Evolutionary conservation across 2,113 vertebrate genomes (phyloP), one percentile per base, ranked within the genome.

Genomic region (Corvus moneduloides): DNA sequence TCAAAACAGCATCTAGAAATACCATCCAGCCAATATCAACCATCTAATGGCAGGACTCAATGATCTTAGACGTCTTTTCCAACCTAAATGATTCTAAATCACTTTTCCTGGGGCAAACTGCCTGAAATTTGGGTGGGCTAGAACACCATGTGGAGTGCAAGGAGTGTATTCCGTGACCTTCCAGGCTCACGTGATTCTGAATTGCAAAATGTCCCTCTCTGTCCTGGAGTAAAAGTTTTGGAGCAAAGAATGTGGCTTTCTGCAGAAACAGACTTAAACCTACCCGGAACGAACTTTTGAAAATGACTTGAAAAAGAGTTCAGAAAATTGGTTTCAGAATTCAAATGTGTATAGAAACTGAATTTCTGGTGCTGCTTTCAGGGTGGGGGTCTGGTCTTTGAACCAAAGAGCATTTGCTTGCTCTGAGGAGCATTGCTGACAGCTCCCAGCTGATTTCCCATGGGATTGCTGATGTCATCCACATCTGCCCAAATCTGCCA

Each of bases 211-310:
- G 19, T 49, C 22, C 28, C 32, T 35, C 17, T 92, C 55, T 58
- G 26, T 41, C 44, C 44, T 49, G 18, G 49, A 46, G n/a, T 27
- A n/a, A 49, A 91, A 62, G 48, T 13, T 58, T 78, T 67, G 16
- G 30, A 78, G 39, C 43, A 63, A 76, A 61, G 51, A 24, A 37
- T 6, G 11, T 61, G 58, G 3, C 30, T 72, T 82, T 85, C 61
- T 79, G 48, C 69, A 75, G 75, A 52, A 35, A 18, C 28, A 77
- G 52, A 30, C 10, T 39, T 51, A 51, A 32, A 19, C 18, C 35
- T 26, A 43, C 37, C 43, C 10, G 0, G 0, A 67, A 46, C 49
- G 11, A 51, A 54, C 23, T 54, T 15, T 10, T 15, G n/a, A 26
- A 32, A 54, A 46, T 39, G 0, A 28, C n/a, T 67, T 63, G 17